phyloP scores from a whole-genome alignment of 2,797 vertebrate species.

The Rhynchonycteris naso region DNA sequence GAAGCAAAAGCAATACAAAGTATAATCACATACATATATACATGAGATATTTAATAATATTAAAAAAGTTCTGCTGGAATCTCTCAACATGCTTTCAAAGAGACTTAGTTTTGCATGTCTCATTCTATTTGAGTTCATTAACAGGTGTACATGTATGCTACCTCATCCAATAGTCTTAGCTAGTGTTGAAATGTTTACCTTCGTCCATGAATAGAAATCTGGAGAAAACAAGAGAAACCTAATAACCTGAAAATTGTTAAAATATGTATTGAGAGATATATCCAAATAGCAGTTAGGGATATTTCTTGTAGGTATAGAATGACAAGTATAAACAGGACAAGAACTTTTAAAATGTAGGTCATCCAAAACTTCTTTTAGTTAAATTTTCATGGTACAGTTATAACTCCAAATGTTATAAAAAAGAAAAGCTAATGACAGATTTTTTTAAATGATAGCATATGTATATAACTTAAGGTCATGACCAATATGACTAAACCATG shows the following conservation, averaged over 20 bases:
- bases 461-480: constrained; percentile 44
- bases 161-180: constrained; percentile 3
- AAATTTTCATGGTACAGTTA: neutral
- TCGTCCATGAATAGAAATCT: constrained; percentile 49
- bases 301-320: constrained; percentile 18
- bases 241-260: constrained; percentile 30
- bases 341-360: neutral
- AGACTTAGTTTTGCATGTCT: neutral
- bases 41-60: neutral
- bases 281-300: neutral
- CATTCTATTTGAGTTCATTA: constrained; percentile 46
- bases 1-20: constrained; percentile 48
- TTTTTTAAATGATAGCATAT: neutral
- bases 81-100: neutral
- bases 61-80: constrained; percentile 14
- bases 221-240: neutral
- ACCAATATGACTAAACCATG: constrained; percentile 48
- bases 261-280: constrained; percentile 7
- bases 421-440: constrained; percentile 9
- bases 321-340: constrained; percentile 20
- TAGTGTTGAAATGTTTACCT: constrained; percentile 38
- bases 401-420: constrained; percentile 47
- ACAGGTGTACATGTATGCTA: neutral
- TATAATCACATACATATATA: neutral
- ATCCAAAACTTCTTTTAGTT: neutral